phyloP scores from a whole-genome alignment of 1,140 invertebrate genomes.

The Oscheius sp. region DNA sequence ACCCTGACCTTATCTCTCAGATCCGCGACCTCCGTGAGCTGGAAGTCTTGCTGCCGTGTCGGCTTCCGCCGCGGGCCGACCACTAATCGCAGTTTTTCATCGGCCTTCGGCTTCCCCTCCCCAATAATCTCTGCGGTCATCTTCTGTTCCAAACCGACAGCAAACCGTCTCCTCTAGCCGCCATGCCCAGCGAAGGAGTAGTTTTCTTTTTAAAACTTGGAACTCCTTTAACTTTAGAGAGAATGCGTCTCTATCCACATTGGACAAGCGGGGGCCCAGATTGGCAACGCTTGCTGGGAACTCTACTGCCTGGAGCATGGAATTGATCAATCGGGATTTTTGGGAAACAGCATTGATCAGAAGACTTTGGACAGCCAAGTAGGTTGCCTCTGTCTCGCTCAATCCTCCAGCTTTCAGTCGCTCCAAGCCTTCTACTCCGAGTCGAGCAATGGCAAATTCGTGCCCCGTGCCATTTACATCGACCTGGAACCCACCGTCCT shows the following conservation, averaged over 20 bases:
- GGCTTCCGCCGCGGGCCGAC: not conserved
- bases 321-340: slow-evolving; percentile 18
- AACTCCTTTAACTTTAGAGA: slow-evolving; percentile 64
- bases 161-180: not conserved
- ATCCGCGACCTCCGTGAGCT: not conserved
- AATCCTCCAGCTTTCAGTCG: slow-evolving; percentile 63
- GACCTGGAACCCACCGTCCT: slow-evolving; percentile 65
- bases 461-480: slow-evolving; percentile 64
- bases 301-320: slow-evolving; percentile 76
- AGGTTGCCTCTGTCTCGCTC: not conserved
- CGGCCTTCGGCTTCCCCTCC: not conserved
- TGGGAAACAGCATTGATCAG: not conserved
- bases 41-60: not conserved
- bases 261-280: slow-evolving; percentile 83
- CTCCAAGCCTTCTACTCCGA: slow-evolving; percentile 74
- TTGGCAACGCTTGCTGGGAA: slow-evolving; percentile 78
- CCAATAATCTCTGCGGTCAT: slow-evolving; percentile 1
- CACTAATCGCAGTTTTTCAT: slow-evolving; percentile 5
- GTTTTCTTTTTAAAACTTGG: slow-evolving; percentile 2
- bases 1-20: not conserved
- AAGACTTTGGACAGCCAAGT: slow-evolving; percentile 17
- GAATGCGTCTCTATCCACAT: slow-evolving; percentile 82
- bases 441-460: slow-evolving; percentile 68
- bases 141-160: not conserved
- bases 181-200: slow-evolving; percentile 30